Evolutionary conservation across 2,113 vertebrate genomes (phyloP).

Genomic region (Poicephalus gulielmi): DNA sequence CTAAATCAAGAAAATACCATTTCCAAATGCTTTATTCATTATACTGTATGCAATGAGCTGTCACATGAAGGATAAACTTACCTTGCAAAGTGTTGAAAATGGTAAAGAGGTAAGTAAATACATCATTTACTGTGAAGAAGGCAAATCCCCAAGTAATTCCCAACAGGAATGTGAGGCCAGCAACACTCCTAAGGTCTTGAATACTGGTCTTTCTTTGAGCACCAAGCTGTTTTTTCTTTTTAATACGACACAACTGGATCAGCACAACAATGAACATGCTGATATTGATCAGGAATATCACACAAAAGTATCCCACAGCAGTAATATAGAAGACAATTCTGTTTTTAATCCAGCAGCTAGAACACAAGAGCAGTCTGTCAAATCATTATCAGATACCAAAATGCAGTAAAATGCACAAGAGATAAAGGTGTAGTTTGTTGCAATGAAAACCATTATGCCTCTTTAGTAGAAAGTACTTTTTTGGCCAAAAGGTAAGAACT

Average conservation of each 20-base stretch:
- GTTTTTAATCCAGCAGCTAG: slow-evolving; percentile 93
- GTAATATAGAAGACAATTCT: slow-evolving; percentile 86
- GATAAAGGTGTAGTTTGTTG: not conserved
- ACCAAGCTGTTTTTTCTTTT: slow-evolving; percentile 92
- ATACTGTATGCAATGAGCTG: not conserved
- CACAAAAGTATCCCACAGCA: slow-evolving; percentile 90
- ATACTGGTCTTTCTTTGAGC: slow-evolving; percentile 81
- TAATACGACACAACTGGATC: slow-evolving; percentile 91
- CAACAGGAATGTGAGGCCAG: slow-evolving; percentile 87
- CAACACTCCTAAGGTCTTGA: slow-evolving; percentile 87
- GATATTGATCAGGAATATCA: slow-evolving; percentile 87
- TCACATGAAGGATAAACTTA: slow-evolving; percentile 55
- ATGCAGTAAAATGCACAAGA: not conserved
- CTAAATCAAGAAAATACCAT: not conserved
- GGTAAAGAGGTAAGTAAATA: slow-evolving; percentile 92
- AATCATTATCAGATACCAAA: not conserved
- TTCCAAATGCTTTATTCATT: not conserved
- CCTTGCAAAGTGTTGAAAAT: slow-evolving; percentile 96
- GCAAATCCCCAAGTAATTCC: slow-evolving; percentile 97
- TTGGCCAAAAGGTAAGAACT: not conserved
- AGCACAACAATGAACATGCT: slow-evolving; percentile 93
- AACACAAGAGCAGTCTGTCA: slow-evolving; percentile 33
- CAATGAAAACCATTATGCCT: not conserved
- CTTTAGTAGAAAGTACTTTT: not conserved
- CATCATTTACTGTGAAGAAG: slow-evolving; percentile 88